Evolutionary conservation across 2,797 vertebrate genomes (phyloP).

Genomic region (Psittacula echo): DNA sequence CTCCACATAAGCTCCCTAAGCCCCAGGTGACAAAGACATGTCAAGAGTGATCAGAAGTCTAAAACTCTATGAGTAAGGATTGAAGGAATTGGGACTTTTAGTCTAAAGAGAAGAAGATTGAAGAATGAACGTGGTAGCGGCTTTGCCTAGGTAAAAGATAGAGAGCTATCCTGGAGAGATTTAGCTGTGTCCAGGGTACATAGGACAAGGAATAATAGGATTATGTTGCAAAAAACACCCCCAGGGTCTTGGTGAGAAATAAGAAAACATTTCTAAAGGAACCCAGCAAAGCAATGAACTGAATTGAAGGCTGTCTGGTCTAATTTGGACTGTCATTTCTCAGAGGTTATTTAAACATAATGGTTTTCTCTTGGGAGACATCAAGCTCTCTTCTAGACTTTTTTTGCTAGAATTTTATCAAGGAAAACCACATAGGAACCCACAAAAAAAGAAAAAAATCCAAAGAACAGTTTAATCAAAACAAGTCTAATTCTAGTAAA

Average conservation of each 20-base stretch:
- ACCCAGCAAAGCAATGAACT: background rate
- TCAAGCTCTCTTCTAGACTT: background rate
- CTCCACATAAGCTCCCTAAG: background rate
- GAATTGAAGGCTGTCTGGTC: background rate
- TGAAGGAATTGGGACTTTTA: background rate
- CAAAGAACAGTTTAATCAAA: background rate
- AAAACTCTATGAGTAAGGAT: background rate
- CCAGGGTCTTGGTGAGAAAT: background rate
- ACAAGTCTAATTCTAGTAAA: background rate
- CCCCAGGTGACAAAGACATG: background rate
- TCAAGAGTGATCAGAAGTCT: background rate
- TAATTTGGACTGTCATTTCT: background rate
- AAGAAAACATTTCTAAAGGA: background rate
- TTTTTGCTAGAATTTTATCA: background rate
- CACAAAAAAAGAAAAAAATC: background rate
- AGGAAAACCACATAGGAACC: background rate
- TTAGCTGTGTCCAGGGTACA: background rate
- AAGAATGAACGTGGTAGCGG: background rate
- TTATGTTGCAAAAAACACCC: background rate
- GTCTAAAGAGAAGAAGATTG: background rate
- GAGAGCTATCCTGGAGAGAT: background rate
- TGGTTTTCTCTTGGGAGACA: background rate
- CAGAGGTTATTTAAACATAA: background rate
- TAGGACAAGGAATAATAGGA: background rate
- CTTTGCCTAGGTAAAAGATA: background rate